Base-by-base conservation (phyloP, 2,113 vertebrate genomes). In the Willisornis vidua region DNA sequence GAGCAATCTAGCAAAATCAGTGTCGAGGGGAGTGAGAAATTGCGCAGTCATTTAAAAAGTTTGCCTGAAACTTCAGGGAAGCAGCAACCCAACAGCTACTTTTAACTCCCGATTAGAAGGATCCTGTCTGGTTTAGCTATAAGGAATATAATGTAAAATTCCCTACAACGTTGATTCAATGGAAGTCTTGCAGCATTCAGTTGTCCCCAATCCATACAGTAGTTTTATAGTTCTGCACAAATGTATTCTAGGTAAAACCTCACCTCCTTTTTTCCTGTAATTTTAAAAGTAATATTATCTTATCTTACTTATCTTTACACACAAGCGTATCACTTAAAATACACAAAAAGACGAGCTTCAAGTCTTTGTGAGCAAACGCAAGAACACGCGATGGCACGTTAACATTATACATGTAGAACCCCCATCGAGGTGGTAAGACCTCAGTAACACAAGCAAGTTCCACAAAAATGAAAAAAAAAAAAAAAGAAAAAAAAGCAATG, bases 381-480 rank as follows among this genome's bases (percentile, higher is more conserved):
- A 35, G 31, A 89, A 76, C 5, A 39, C 5, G 15, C 0, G 4
- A 66, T 3, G 22, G 22, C 8, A 10, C 13, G 5, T 15, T 24
- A 2, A 0, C 2, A 20, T 19, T 14, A 55, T 2, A 52, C 7
- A n/a, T 3, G 10, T 6, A 65, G 31, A 46, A 52, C 3, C 17
- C 18, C 15, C 52, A 46, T 13, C 31, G 24, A 58, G 28, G 7
- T 28, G 43, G 35, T 28, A 71, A 46, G 11, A 89, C 12, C 45
- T 28, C 85, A 57, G 46, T 45, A 86, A 52, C 14, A 3, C 2
- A 51, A 61, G 18, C 41, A 54, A 52, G 19, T 41, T 14, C 29
- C 45, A 62, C 5, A n/a, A 66, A 74, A 74, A 59, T 10, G 7
- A 1, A 8, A 57, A 49, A 54, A 10, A 9, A 19, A 46, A 20